Evolutionary conservation across 2,113 vertebrate species (phyloP).

Genomic region (Hippocampus abdominalis): DNA sequence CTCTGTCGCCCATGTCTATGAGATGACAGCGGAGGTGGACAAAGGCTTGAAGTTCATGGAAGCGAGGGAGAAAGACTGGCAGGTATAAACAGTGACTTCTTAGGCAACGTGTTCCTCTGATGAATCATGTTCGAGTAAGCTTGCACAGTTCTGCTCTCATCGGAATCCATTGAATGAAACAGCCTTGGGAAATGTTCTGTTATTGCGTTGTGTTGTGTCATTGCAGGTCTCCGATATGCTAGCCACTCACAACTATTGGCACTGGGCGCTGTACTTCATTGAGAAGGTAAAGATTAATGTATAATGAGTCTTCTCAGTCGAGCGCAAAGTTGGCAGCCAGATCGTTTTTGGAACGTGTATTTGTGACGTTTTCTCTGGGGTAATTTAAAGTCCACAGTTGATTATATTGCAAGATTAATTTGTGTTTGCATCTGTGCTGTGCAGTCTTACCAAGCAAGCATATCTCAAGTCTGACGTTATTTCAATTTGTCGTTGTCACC

Average conservation of each 20-base stretch:
- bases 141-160: background rate
- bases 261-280: constrained; percentile 89
- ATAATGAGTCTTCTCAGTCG: constrained; percentile 46
- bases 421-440: constrained; percentile 40
- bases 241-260: constrained; percentile 94
- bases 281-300: constrained; percentile 82
- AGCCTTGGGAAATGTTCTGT: background rate
- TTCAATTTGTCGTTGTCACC: constrained; percentile 14
- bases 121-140: background rate
- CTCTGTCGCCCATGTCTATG: constrained; percentile 84
- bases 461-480: constrained; percentile 19
- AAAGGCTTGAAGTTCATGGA: constrained; percentile 86
- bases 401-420: constrained; percentile 58
- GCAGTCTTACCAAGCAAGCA: constrained; percentile 26
- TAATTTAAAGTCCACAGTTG: constrained; percentile 48
- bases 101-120: background rate
- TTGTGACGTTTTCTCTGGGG: constrained; percentile 36
- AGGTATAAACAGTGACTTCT: constrained; percentile 64
- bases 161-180: background rate
- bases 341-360: constrained; percentile 37
- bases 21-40: constrained; percentile 86
- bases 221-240: constrained; percentile 82
- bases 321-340: constrained; percentile 24
- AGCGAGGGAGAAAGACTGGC: constrained; percentile 82
- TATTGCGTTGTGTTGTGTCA: constrained; percentile 22